A percentile compares a stretch with the other conserved stretches of the same genome.
Conservation (phyloP, 2,888 invertebrate genomes). For the Parnassius smintheus region DNA sequence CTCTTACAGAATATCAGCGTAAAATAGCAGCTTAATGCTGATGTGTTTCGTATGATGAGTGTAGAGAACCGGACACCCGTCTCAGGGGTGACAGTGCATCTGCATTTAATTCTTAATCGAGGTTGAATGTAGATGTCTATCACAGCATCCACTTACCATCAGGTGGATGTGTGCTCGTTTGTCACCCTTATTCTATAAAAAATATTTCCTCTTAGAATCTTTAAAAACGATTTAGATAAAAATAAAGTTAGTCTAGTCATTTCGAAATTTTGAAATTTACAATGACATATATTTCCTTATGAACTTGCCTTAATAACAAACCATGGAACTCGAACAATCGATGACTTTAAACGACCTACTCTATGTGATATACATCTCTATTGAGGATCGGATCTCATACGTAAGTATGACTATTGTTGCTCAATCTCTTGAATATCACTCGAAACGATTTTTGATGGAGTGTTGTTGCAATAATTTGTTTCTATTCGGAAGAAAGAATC, state of each 20-base stretch:
- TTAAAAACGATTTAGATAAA: conserved; percentile 17
- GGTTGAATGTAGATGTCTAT: too few relatives aligned
- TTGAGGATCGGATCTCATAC: conserved; percentile 8
- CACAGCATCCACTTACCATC: too few relatives aligned
- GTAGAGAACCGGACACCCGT: too few relatives aligned
- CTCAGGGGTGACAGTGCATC: too few relatives aligned
- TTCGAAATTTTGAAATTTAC: conserved; percentile 10
- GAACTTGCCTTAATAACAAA: conserved; percentile 26
- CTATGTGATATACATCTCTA: conserved; percentile 29
- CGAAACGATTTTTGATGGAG: conserved; percentile 2
- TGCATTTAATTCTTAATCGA: too few relatives aligned
- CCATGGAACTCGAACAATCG: conserved; percentile 28
- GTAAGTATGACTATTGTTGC: conserved; percentile 16
- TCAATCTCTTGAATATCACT: conserved; percentile 16
- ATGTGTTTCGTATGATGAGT: too few relatives aligned
- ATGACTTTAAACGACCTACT: conserved; percentile 30
- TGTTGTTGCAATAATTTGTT: conserved; percentile 15
- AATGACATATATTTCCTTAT: conserved; percentile 22
- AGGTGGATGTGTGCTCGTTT: too few relatives aligned
- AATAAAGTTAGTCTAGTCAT: conserved; percentile 6
- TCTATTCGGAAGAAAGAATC: too few relatives aligned
- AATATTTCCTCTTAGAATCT: conserved; percentile 15
- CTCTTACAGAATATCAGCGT: too few relatives aligned
- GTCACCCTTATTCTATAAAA: too few relatives aligned
- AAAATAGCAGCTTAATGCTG: too few relatives aligned